phyloP scores from a whole-genome alignment of 2,888 invertebrate genomes.

The Hydroisotoma schaefferi region DNA sequence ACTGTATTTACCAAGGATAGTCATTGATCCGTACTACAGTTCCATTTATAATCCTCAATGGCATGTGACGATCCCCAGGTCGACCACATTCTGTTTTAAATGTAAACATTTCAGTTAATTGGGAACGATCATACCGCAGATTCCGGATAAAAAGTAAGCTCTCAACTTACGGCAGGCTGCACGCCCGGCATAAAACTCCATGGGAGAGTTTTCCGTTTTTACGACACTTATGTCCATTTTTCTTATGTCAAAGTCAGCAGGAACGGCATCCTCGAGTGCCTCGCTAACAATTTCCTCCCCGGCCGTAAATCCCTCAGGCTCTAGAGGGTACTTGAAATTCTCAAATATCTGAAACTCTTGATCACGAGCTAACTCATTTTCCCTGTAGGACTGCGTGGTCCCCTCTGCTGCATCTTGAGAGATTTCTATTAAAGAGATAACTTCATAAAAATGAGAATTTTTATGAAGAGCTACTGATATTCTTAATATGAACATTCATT shows the following conservation, averaged over 20 bases:
- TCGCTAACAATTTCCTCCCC: not conserved
- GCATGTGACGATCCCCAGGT: constrained; percentile 29
- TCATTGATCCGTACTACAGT: constrained; percentile 40
- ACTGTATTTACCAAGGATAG: constrained; percentile 35
- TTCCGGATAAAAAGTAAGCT: not conserved
- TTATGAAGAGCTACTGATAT: too few species aligned
- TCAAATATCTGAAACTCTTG: constrained; percentile 12
- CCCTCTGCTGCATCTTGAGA: not conserved
- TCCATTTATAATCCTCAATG: constrained; percentile 41
- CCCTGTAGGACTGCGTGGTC: not conserved
- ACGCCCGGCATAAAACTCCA: constrained; percentile 33
- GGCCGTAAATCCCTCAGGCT: constrained; percentile 14
- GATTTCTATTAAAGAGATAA: not conserved
- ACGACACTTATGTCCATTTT: constrained; percentile 10
- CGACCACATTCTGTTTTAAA: constrained; percentile 38
- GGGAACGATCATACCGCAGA: not conserved
- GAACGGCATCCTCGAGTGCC: not conserved
- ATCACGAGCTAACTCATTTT: not conserved
- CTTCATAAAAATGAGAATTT: too few species aligned
- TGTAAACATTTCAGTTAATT: not conserved
- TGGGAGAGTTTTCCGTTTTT: constrained; percentile 21
- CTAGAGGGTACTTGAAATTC: constrained; percentile 31
- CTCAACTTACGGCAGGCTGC: constrained; percentile 35
- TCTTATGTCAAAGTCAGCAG: not conserved
- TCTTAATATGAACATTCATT: too few species aligned